Conservation (phyloP, 2,797 vertebrate species). For the Gymnoscopelus braueri region DNA sequence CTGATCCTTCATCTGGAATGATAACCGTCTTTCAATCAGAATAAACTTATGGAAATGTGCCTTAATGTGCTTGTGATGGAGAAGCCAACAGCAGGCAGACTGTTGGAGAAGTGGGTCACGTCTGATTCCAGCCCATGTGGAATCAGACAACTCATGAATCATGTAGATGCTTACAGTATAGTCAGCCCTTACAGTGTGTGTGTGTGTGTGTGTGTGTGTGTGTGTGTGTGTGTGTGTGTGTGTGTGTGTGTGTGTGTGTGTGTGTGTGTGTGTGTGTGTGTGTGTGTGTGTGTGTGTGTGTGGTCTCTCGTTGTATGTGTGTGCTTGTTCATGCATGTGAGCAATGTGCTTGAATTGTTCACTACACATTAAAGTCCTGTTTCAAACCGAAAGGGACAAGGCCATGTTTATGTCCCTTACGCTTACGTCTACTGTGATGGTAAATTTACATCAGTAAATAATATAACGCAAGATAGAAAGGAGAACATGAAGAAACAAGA, state of each 20-base stretch:
- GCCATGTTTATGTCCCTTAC: too few relatives aligned
- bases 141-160: conserved; percentile 65
- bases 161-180: conserved; percentile 55
- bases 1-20: too few relatives aligned
- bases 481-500: too few relatives aligned
- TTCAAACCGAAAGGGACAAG: too few relatives aligned
- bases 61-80: not conserved
- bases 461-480: too few relatives aligned
- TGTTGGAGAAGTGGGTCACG: conserved; percentile 63
- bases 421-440: too few relatives aligned
- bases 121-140: conserved; percentile 48
- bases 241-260: not conserved
- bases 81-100: conserved; percentile 21
- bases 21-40: conserved; percentile 2
- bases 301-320: too few relatives aligned
- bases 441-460: too few relatives aligned
- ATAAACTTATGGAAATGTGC: not conserved
- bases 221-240: conserved; percentile 7
- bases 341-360: not conserved
- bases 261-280: conserved; percentile 1
- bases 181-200: conserved; percentile 26
- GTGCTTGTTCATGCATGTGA: not conserved
- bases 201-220: conserved; percentile 30
- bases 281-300: not conserved
- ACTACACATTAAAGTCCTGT: too few relatives aligned